phyloP scores from a whole-genome alignment of 2,888 invertebrate genomes.

The Ariolimax columbianus region DNA sequence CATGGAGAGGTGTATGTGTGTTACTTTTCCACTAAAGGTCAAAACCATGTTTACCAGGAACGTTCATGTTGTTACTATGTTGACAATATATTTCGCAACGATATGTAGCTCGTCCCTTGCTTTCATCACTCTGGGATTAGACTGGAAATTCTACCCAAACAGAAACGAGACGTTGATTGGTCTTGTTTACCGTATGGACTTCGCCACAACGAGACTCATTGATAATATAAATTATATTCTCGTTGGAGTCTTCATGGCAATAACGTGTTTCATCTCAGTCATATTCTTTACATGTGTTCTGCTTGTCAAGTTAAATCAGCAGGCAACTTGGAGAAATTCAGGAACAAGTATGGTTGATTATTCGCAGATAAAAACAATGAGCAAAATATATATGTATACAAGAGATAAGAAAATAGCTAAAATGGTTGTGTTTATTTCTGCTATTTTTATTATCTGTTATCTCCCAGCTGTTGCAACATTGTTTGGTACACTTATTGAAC shows the following conservation, averaged over 20 bases:
- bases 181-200: neutral
- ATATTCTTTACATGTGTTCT: neutral
- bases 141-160: constrained; percentile 4
- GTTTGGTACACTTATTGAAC: neutral
- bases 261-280: neutral
- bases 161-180: neutral
- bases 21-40: constrained; percentile 11
- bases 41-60: constrained; percentile 3
- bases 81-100: neutral
- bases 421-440: constrained; percentile 20
- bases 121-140: neutral
- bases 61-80: neutral
- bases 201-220: neutral
- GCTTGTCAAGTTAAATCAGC: neutral
- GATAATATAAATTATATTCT: neutral
- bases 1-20: constrained; percentile 3
- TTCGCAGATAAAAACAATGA: neutral
- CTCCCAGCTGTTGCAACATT: neutral
- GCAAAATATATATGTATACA: neutral
- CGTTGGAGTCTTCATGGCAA: neutral
- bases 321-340: neutral
- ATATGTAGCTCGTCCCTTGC: neutral
- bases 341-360: neutral
- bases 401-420: neutral
- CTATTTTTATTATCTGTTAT: constrained; percentile 18